Base-by-base conservation (phyloP, 2,888 invertebrate species). In the Archips crataeganus region DNA sequence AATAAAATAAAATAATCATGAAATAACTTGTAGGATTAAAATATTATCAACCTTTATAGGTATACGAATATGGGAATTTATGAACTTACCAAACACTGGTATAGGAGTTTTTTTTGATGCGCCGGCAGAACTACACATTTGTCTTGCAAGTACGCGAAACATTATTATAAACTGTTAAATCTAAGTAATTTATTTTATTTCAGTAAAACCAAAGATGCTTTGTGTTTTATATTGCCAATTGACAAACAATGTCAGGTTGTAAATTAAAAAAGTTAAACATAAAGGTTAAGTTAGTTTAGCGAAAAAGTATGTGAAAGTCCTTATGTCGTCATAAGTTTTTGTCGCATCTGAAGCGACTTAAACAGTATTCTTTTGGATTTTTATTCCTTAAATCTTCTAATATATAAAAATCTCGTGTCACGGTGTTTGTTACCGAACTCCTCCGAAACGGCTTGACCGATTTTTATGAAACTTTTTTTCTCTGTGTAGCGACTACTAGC, bases 11-110 rank as follows among this genome's bases (percentile, higher is more conserved):
- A 6, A 8, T 61, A 2, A 4, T 4, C 4, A 4, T 13, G 9
- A 15, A 13, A 15, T 42, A 39, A 6, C 6, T 39, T 39, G 39
- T 39, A 39, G 6, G 39, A 39, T 39, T 39, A 4, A 39, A 39
- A 6, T 39, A 39, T 39, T 39, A 5, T 6, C 39, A 6, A 39
- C 4, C 39, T 39, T 39, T 42, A 8, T n/a, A n/a, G n/a, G n/a
- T n/a, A 23, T 49, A 54, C 15, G 1, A 8, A 62, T 3, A 39
- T 9, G 23, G 42, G 32, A 11, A 34, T 13, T 65, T 65, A 2
- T 39, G 9, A 11, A 78, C 84, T 84, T 75, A 91, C 91, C 91
- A 82, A 89, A 92, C 9, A 92, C 84, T 57, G 88, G 71, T 59
- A 91, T 82, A 0, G 92, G 92, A 11, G 89, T 80, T 75, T 81